A percentile compares a stretch with the other conserved stretches of the same genome.
These are phyloP conservation scores for Chitala chitala DNA, from an alignment of 2,113 vertebrate species.

Conservation along the genomic window DNA sequence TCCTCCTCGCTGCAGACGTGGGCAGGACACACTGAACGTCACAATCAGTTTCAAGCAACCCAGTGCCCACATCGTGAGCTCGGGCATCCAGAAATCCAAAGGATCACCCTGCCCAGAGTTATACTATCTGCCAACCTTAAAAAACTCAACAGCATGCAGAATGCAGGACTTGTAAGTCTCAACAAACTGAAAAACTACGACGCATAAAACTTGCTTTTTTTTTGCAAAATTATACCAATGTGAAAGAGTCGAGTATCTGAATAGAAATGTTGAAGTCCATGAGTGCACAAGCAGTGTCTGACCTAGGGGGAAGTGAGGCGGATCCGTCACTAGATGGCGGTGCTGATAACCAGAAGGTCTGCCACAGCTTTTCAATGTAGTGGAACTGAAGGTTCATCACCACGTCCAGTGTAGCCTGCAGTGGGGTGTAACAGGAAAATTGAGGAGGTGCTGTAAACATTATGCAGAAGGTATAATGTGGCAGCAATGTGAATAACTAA, in stretches of 20 bases:
- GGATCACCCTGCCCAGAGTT: neutral
- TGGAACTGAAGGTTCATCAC: slow-evolving; percentile 96
- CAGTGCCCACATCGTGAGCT: too few relatives aligned
- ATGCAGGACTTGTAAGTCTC: too few relatives aligned
- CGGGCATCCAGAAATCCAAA: neutral
- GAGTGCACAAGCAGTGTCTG: neutral
- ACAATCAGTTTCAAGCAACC: too few relatives aligned
- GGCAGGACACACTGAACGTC: neutral
- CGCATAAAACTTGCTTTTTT: too few relatives aligned
- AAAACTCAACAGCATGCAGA: too few relatives aligned
- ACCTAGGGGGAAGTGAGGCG: slow-evolving; percentile 64
- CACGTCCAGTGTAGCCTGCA: slow-evolving; percentile 85
- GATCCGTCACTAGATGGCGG: slow-evolving; percentile 68
- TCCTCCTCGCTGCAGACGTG: slow-evolving; percentile 70
- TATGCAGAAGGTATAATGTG: too few relatives aligned
- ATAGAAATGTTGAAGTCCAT: too few relatives aligned
- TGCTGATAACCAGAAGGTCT: slow-evolving; percentile 92
- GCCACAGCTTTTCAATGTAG: slow-evolving; percentile 95
- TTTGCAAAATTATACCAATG: too few relatives aligned
- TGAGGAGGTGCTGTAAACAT: too few relatives aligned
- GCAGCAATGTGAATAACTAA: too few relatives aligned
- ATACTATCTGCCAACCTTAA: neutral
- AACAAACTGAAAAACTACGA: too few relatives aligned
- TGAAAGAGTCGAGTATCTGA: too few relatives aligned
- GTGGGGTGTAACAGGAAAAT: neutral